phyloP scores from a whole-genome alignment of 2,888 invertebrate species.

The Drosophila mayaguana region DNA sequence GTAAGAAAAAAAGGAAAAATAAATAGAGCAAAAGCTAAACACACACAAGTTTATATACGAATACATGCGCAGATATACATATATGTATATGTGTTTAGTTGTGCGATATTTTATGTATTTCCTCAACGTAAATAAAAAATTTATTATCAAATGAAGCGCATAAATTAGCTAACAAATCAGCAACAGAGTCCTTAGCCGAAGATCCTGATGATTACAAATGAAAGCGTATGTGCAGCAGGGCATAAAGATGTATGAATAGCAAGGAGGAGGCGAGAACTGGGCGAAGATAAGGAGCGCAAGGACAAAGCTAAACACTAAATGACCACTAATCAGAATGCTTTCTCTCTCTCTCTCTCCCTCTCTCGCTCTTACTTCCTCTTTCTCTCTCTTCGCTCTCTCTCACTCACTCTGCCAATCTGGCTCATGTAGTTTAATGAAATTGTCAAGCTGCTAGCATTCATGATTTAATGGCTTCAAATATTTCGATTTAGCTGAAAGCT shows the following conservation, averaged over 20 bases:
- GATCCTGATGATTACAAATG: constrained; percentile 59
- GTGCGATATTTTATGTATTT: constrained; percentile 60
- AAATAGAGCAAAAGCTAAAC: constrained; percentile 26
- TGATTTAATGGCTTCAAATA: constrained; percentile 4
- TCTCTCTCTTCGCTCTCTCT: background rate
- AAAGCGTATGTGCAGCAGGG: constrained; percentile 14
- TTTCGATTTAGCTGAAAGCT: background rate
- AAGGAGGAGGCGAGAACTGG: background rate
- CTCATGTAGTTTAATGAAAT: background rate
- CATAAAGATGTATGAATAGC: constrained; percentile 12
- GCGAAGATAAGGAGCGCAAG: background rate
- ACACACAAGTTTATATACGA: background rate
- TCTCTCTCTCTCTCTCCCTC: background rate
- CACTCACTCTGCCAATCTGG: background rate
- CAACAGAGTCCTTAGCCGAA: constrained; percentile 44
- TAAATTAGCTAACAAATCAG: constrained; percentile 78
- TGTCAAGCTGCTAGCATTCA: constrained; percentile 5
- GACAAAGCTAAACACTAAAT: constrained; percentile 1
- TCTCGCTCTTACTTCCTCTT: background rate
- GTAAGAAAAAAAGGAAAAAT: constrained; percentile 26
- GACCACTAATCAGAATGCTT: constrained; percentile 25
- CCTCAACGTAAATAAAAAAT: constrained; percentile 75
- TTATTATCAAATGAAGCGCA: constrained; percentile 77
- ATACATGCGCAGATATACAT: background rate
- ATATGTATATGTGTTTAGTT: constrained; percentile 13